Evolutionary conservation across 1,140 invertebrate genomes (phyloP).

Genomic region (Stegodyphus mimosarum): DNA sequence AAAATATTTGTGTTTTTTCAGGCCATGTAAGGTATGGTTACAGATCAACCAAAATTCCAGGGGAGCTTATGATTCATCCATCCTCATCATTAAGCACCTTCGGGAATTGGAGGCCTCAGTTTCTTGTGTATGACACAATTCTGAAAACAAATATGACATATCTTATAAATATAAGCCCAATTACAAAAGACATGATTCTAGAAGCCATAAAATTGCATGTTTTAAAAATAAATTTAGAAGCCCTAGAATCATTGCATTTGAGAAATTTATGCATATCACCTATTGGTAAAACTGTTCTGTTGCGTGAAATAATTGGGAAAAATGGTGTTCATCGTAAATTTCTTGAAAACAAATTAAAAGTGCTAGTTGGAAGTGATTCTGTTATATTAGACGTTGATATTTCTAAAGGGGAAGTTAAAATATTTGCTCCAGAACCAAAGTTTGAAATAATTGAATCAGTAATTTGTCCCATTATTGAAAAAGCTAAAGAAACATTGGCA

Average conservation of each 20-base stretch:
- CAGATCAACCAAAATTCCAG: constrained; percentile 83
- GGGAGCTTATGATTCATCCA: constrained; percentile 86
- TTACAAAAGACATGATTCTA: constrained; percentile 9
- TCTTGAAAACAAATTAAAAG: constrained; percentile 46
- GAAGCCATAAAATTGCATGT: not conserved
- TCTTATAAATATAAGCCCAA: constrained; percentile 42
- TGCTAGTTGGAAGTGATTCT: constrained; percentile 2
- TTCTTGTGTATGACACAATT: constrained; percentile 50
- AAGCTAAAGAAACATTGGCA: constrained; percentile 17
- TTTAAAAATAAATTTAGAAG: constrained; percentile 4
- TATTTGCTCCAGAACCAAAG: constrained; percentile 5
- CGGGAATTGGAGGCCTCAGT: constrained; percentile 27
- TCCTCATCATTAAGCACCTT: constrained; percentile 88
- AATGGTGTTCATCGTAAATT: not conserved
- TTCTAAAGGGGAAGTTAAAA: constrained; percentile 28
- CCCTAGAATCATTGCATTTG: constrained; percentile 15
- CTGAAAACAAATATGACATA: constrained; percentile 40
- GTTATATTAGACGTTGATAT: constrained; percentile 31
- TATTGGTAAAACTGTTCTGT: constrained; percentile 39
- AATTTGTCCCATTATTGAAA: constrained; percentile 10
- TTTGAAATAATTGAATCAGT: not conserved
- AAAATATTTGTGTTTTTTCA: constrained; percentile 85
- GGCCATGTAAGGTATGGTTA: constrained; percentile 83
- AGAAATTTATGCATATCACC: not conserved
- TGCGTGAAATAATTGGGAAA: constrained; percentile 33